Percentiles rank a stretch among this genome's conserved stretches.
Conservation (phyloP, 2,888 invertebrate species). For the Drosophila atripex region DNA sequence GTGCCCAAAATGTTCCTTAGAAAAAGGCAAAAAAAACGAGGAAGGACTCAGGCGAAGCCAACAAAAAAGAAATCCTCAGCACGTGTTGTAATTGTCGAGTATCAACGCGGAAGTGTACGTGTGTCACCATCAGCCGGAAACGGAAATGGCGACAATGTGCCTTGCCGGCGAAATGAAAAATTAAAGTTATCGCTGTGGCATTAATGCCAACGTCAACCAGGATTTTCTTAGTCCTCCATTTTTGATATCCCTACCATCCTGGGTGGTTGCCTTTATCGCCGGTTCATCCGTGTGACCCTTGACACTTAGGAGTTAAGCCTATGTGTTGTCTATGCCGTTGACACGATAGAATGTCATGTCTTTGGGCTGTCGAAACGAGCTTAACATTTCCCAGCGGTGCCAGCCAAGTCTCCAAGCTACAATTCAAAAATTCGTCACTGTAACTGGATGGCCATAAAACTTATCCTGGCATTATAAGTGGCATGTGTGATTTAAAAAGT, state of each 20-base stretch:
- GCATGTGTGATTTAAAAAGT: not conserved
- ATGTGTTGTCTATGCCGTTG: conserved; percentile 24
- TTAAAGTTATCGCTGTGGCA: conserved; percentile 64
- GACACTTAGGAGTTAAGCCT: conserved; percentile 22
- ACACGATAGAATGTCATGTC: conserved; percentile 26
- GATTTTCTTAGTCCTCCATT: conserved; percentile 12
- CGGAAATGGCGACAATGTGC: conserved; percentile 61
- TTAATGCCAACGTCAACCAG: conserved; percentile 53
- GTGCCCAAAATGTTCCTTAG: conserved; percentile 45
- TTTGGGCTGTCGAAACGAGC: conserved; percentile 23
- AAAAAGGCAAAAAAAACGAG: conserved; percentile 12
- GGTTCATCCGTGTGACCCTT: conserved; percentile 30
- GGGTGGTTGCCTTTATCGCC: conserved; percentile 39
- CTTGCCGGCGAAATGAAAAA: conserved; percentile 59
- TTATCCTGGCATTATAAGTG: not conserved
- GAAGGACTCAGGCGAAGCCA: conserved; percentile 4
- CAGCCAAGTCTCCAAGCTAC: conserved; percentile 8
- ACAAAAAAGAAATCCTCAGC: conserved; percentile 50
- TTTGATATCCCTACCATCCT: not conserved
- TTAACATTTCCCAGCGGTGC: conserved; percentile 21
- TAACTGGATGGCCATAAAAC: conserved; percentile 15
- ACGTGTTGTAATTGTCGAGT: conserved; percentile 76
- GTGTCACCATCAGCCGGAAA: conserved; percentile 55
- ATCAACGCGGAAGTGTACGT: conserved; percentile 46
- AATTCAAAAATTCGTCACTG: conserved; percentile 26